phyloP scores from a whole-genome alignment of 2,888 invertebrate genomes.

The Tipula vernalis region DNA sequence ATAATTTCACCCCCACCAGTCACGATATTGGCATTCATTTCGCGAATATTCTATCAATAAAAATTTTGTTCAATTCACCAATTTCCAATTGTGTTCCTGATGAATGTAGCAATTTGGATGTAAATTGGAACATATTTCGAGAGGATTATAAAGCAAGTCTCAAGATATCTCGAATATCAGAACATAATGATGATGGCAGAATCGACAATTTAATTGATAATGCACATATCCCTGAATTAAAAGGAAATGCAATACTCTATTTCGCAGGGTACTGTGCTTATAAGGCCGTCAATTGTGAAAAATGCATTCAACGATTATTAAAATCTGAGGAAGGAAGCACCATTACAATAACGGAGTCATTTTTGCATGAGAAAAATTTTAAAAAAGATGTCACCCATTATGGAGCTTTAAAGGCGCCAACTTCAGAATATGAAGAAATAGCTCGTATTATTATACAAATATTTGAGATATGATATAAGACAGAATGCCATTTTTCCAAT shows the following conservation, averaged over 20 bases:
- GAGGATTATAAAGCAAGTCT: background rate
- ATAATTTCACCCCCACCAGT: background rate
- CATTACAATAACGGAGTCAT: background rate
- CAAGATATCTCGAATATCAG: background rate
- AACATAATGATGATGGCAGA: background rate
- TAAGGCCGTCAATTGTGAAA: background rate
- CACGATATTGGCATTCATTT: background rate
- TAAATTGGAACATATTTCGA: background rate
- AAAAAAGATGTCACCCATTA: background rate
- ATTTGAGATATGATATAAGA: background rate
- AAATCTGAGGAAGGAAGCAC: background rate
- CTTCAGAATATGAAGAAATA: background rate
- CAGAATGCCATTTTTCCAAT: background rate
- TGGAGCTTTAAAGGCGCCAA: background rate
- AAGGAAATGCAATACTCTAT: background rate
- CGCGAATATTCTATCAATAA: background rate
- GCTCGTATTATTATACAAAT: background rate
- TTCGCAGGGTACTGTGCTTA: background rate
- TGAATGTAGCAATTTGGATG: background rate
- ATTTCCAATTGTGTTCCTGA: background rate
- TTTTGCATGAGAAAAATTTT: background rate
- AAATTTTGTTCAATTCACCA: background rate
- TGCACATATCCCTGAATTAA: background rate
- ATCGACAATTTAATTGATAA: background rate
- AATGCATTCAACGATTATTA: background rate